Evolutionary conservation across 2,888 invertebrate genomes (phyloP), one percentile per base, ranked within the genome.

Genomic region (Pristionchus entomophagus): DNA sequence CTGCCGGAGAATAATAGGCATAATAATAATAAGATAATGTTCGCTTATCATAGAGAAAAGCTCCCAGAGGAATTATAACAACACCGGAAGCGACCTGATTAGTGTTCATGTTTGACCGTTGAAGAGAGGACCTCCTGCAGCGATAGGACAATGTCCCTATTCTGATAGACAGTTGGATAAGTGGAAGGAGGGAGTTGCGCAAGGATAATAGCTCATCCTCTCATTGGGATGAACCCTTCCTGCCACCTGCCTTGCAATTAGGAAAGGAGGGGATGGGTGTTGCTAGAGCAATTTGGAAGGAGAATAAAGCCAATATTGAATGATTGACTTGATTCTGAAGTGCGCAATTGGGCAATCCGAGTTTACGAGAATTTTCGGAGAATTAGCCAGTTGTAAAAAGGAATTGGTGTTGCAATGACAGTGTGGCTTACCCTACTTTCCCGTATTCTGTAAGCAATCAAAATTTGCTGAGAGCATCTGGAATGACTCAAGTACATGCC

Each of bases 161-260:
- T 69, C 38, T n/a, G 4, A 38, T n/a, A 69, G 69, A 8, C 69
- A 38, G 41, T 22, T 38, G n/a, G 2, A 2, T 8, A 10, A 41
- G 2, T 38, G 38, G 32, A 32, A 65, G 65, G 17, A 32, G 35
- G n/a, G 69, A n/a, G 38, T 69, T 38, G 38, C 69, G 69, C 38
- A 69, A 69, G 32, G 5, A 69, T 69, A 69, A 69, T 69, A 69
- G 69, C 69, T 69, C 69, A 69, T 69, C 69, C 69, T 65, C 22
- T 35, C 22, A 38, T 8, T n/a, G n/a, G n/a, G n/a, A n/a, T 56
- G 22, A 56, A 38, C 22, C 32, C 6, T 38, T 69, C 22, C 41
- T 69, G 69, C 38, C 69, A 69, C 69, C 69, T 69, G 69, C 38
- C 69, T 69, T 38, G 69, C 69, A 69, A 69, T 69, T 69, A 69